Base-by-base conservation (phyloP, 2,113 vertebrate genomes). In the Aptenodytes forsteri region DNA sequence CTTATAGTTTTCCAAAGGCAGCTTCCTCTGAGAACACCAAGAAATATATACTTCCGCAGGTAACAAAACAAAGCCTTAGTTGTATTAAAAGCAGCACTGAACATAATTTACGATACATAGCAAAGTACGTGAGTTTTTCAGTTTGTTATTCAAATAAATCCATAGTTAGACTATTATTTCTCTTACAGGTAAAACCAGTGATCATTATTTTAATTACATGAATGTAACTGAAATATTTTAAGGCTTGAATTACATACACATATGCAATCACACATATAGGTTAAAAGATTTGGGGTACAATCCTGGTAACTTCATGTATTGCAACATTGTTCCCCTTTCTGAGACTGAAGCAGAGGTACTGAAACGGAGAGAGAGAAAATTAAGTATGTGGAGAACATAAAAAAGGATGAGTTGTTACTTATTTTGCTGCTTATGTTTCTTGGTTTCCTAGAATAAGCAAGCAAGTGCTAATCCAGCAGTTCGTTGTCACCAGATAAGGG, bases 371-470 rank as follows among this genome's bases (percentile, higher is more conserved):
- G 15, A 30, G 15, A 30, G 6, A 66, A 44, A 83, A 32, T 47
- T 7, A 49, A 44, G 26, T 52, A 58, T 38, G 8, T 13, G 4
- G 16, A 83, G 50, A 76, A 64, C 3, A 59, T 22, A 54, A 67
- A 90, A 49, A 66, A 42, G 21, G 5, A 36, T 42, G 14, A 83
- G 29, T 11, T 40, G 7, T 49, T n/a, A 49, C 2, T 23, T 47
- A 65, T 7, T 80, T 80, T 54, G 0, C 4, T 64, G 18, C 12
- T 30, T 82, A n/a, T 0, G 0, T 69, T 59, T 80, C 27, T 38
- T 23, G 67, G 11, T 73, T 83, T 50, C 25, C 69, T 4, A 2
- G 9, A 55, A 9, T 29, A 40, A 71, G 30, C 21, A 36, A 54
- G 2, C 16, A 54, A 67, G 18, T 13, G 4, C 16, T 44, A 55